A percentile compares a stretch with the other conserved stretches of the same genome.
phyloP scores from a whole-genome alignment of 2,797 vertebrate genomes.

The Sphenopsis melanotis region DNA sequence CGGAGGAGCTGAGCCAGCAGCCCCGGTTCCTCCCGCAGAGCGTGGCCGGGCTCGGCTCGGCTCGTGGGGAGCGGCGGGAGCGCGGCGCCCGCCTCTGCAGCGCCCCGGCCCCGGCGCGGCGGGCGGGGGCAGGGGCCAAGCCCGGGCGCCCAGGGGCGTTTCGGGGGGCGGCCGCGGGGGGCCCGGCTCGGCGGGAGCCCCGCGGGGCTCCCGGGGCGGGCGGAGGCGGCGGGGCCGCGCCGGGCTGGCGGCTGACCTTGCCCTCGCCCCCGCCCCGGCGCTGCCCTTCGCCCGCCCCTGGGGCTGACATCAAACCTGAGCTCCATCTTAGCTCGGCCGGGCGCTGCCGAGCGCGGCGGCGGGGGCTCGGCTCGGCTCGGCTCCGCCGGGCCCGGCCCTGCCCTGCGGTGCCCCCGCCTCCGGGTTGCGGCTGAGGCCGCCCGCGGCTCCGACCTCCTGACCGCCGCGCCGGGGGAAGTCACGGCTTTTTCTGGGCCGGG shows the following conservation, averaged over 20 bases:
- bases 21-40: background rate
- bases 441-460: conserved; percentile 5
- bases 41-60: background rate
- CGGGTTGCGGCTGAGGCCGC: background rate
- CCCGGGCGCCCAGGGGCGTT: background rate
- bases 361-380: background rate
- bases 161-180: background rate
- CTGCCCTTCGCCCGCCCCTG: conserved; percentile 71
- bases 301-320: conserved; percentile 72
- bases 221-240: conserved; percentile 14
- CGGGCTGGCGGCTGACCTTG: conserved; percentile 77
- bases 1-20: background rate
- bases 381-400: background rate
- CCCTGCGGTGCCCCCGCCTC: background rate
- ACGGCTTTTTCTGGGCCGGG: conserved; percentile 24
- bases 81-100: background rate
- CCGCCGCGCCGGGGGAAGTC: conserved; percentile 24
- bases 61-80: background rate
- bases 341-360: background rate
- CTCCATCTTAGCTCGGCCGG: conserved; percentile 74
- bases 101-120: background rate
- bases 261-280: conserved; percentile 78
- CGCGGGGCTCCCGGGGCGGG: background rate
- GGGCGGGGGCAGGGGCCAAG: background rate
- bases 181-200: background rate